phyloP scores from a whole-genome alignment of 35 echinoderm and acorn worm genomes.

The Apostichopus parvimensis region DNA sequence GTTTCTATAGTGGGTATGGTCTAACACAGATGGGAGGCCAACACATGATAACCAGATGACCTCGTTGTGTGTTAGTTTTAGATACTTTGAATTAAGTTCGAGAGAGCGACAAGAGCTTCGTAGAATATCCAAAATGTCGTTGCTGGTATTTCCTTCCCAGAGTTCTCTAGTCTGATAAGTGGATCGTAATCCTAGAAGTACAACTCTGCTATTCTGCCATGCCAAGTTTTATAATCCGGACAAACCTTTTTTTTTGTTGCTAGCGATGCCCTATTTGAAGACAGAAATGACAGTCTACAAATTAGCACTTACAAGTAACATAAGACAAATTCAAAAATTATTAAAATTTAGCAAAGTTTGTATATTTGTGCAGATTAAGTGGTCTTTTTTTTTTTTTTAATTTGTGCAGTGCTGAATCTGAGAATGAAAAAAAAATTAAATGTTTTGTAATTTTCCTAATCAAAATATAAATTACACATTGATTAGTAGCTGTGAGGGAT shows the following conservation, averaged over 20 bases:
- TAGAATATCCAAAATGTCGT: background rate
- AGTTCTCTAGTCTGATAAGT: background rate
- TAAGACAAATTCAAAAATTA: too few relatives aligned
- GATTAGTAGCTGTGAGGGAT: too few relatives aligned
- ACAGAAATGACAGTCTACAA: too few relatives aligned
- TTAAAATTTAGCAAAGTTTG: background rate
- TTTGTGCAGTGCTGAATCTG: background rate
- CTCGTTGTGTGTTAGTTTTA: background rate
- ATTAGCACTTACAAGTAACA: too few relatives aligned
- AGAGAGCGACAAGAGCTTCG: background rate
- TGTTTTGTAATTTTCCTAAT: too few relatives aligned
- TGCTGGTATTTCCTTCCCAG: background rate
- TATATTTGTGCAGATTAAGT: conserved; percentile 1
- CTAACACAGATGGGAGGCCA: conserved; percentile 53
- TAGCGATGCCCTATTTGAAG: too few relatives aligned
- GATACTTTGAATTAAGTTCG: background rate
- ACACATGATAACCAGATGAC: conserved; percentile 60
- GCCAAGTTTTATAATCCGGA: too few relatives aligned
- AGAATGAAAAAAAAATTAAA: background rate
- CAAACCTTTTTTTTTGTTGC: too few relatives aligned
- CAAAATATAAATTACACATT: too few relatives aligned
- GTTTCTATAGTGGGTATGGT: conserved; percentile 50
- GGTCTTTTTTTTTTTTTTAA: background rate
- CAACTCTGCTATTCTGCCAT: too few relatives aligned
- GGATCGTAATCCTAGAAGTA: background rate